A percentile compares a stretch with the other conserved stretches of the same genome.
Conservation (phyloP, 1,140 invertebrate genomes). For the Ceratitis capitata region DNA sequence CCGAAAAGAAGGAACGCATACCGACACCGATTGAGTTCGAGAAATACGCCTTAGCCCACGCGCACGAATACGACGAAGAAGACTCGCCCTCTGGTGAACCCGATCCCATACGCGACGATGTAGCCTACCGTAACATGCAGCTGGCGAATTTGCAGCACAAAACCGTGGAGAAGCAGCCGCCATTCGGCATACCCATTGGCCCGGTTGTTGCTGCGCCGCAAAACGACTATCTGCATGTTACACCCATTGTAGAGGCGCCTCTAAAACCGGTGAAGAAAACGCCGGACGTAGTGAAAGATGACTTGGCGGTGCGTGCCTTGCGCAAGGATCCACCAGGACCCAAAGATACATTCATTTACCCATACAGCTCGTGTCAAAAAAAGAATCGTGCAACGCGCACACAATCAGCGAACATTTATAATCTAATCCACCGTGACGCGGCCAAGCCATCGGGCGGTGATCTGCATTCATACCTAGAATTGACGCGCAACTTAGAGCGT, state of each 20-base stretch:
- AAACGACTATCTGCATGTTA: constrained; percentile 84
- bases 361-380: constrained; percentile 59
- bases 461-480: constrained; percentile 58
- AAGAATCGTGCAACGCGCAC: constrained; percentile 82
- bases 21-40: constrained; percentile 62
- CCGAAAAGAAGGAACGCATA: constrained; percentile 76
- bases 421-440: constrained; percentile 72
- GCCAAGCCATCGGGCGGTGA: constrained; percentile 63
- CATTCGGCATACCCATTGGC: constrained; percentile 88
- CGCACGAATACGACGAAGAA: constrained; percentile 65
- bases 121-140: constrained; percentile 81
- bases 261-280: constrained; percentile 41
- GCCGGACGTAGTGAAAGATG: constrained; percentile 86
- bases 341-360: constrained; percentile 52
- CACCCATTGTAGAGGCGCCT: constrained; percentile 67
- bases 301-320: constrained; percentile 84
- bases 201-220: constrained; percentile 77
- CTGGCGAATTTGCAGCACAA: constrained; percentile 78
- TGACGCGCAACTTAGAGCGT: constrained; percentile 52
- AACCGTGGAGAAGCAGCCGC: constrained; percentile 82
- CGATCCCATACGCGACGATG: constrained; percentile 84
- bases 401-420: constrained; percentile 82
- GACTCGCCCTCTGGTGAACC: constrained; percentile 73
- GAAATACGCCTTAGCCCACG: constrained; percentile 58
- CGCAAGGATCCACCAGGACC: constrained; percentile 75